A percentile compares a stretch with the other conserved stretches of the same genome.
Evolutionary conservation across 2,113 vertebrate genomes (phyloP).

Genomic region (Dromiciops gliroides): DNA sequence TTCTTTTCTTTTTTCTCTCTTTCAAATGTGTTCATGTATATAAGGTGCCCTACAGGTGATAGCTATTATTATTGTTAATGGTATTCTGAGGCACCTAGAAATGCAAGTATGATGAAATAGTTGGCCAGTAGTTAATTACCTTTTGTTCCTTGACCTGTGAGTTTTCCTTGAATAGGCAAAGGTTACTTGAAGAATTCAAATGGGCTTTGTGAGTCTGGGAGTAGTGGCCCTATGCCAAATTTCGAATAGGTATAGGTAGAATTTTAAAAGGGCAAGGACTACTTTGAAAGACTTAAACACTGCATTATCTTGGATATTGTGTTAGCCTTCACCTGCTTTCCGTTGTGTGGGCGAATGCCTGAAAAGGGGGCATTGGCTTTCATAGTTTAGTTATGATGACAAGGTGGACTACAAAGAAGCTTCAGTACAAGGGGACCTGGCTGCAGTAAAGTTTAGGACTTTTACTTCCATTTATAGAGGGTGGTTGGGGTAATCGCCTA

Average conservation of each 20-base stretch:
- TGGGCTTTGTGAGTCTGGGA: not conserved
- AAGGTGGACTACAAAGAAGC: not conserved
- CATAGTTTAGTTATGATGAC: not conserved
- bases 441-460: no score
- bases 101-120: not conserved
- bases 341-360: not conserved
- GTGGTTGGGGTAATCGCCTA: no score
- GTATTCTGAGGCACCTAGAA: not conserved
- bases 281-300: not conserved
- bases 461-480: no score
- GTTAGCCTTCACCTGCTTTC: not conserved
- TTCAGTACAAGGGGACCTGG: no score
- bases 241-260: not conserved
- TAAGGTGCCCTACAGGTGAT: no score
- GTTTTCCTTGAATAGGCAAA: not conserved
- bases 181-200: not conserved
- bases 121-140: not conserved
- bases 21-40: no score
- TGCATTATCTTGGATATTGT: not conserved
- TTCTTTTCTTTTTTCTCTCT: no score
- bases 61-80: not conserved
- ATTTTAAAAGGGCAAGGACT: not conserved
- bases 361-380: not conserved
- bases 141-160: not conserved
- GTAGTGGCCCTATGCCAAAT: no score